These are phyloP conservation scores for Yoshiicerus persimilis DNA, from an alignment of 1,140 invertebrate species.

Conservation along the genomic window DNA sequence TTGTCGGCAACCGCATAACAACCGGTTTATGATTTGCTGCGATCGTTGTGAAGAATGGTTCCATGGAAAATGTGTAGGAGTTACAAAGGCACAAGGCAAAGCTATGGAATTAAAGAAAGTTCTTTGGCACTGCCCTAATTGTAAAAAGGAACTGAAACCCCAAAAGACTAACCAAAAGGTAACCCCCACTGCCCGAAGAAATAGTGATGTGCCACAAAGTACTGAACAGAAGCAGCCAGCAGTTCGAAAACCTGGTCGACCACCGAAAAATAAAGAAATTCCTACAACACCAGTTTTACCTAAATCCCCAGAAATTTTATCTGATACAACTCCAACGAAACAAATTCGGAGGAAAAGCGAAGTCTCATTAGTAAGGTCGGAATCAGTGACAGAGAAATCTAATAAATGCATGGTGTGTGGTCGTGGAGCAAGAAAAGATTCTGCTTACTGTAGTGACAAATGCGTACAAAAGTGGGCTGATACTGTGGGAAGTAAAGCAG, in stretches of 20 bases:
- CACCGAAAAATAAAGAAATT: background rate
- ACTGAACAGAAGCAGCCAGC: background rate
- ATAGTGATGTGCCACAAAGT: background rate
- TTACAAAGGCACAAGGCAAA: conserved; percentile 84
- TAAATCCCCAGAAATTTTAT: background rate
- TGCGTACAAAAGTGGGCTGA: conserved; percentile 80
- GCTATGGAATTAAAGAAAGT: conserved; percentile 86
- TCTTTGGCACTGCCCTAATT: conserved; percentile 89
- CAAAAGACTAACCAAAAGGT: background rate
- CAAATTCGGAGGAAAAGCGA: background rate
- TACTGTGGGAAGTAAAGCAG: conserved; percentile 21
- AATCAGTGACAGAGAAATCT: background rate
- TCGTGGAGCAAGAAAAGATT: conserved; percentile 66
- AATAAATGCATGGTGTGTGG: conserved; percentile 50
- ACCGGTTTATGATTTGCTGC: conserved; percentile 97
- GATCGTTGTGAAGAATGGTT: conserved; percentile 96
- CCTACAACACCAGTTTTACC: background rate
- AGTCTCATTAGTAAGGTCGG: background rate
- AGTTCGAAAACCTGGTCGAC: background rate
- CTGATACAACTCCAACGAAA: background rate
- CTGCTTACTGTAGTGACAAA: conserved; percentile 77
- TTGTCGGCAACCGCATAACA: conserved; percentile 91
- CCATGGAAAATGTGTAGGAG: conserved; percentile 92
- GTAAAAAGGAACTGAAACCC: conserved; percentile 60
- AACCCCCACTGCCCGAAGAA: background rate